Evolutionary conservation across 2,888 invertebrate species (phyloP).

Genomic region (Spicauda simplicius): DNA sequence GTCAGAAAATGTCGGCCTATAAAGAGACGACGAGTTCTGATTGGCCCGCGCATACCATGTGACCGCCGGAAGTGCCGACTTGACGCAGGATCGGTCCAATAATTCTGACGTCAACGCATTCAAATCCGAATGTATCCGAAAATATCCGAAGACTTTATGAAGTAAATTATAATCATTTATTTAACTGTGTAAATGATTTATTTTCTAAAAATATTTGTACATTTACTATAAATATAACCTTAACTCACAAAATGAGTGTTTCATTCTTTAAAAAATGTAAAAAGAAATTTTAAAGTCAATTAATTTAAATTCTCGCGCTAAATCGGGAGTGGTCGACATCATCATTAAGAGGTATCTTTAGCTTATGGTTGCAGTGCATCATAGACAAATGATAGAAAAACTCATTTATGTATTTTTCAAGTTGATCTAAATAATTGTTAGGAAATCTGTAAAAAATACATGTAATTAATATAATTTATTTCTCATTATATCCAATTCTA

Average conservation of each 20-base stretch:
- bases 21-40: conserved; percentile 68
- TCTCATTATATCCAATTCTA: too few relatives aligned
- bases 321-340: conserved; percentile 79
- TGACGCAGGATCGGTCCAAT: conserved; percentile 76
- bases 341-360: conserved; percentile 79
- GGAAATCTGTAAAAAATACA: too few relatives aligned
- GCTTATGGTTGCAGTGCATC: conserved; percentile 53
- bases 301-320: conserved; percentile 70
- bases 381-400: not conserved
- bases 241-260: conserved; percentile 48
- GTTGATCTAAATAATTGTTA: too few relatives aligned
- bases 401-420: too few relatives aligned
- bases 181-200: not conserved
- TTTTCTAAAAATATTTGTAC: not conserved
- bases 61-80: conserved; percentile 78
- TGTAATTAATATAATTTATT: too few relatives aligned
- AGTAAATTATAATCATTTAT: conserved; percentile 16
- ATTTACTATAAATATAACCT: not conserved
- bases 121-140: conserved; percentile 65
- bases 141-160: conserved; percentile 55
- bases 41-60: conserved; percentile 78
- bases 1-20: conserved; percentile 90
- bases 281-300: conserved; percentile 25
- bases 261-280: conserved; percentile 37
- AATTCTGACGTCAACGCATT: conserved; percentile 79